Evolutionary conservation across 2,888 invertebrate genomes (phyloP).

Genomic region (Eupeodes latifasciatus): DNA sequence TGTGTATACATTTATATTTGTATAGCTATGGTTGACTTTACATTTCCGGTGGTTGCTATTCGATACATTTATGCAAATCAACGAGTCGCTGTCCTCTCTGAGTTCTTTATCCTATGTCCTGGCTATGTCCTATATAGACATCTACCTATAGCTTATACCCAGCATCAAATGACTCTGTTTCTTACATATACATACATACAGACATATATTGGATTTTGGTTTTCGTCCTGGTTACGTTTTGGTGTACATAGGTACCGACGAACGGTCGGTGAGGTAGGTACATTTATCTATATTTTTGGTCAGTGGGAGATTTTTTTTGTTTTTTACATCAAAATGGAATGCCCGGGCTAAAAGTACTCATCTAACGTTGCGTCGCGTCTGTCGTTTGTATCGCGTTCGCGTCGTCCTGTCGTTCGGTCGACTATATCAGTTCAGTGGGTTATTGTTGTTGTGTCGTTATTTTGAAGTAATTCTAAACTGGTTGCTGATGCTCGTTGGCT

Average conservation of each 20-base stretch:
- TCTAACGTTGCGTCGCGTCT: constrained; percentile 22
- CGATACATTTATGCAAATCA: constrained; percentile 75
- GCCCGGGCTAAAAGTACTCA: not conserved
- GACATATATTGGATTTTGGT: constrained; percentile 61
- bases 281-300: not conserved
- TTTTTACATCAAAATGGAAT: not conserved
- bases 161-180: constrained; percentile 41
- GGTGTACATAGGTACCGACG: not conserved
- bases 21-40: constrained; percentile 58
- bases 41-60: constrained; percentile 71
- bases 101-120: constrained; percentile 50
- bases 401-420: constrained; percentile 3
- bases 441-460: constrained; percentile 27
- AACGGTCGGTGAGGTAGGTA: too few species aligned
- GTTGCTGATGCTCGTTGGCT: constrained; percentile 18
- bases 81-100: constrained; percentile 54
- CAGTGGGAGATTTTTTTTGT: not conserved
- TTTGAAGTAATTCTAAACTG: constrained; percentile 63
- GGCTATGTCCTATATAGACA: not conserved
- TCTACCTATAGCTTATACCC: not conserved
- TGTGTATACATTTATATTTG: not conserved
- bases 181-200: not conserved
- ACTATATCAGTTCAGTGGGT: not conserved
- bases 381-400: not conserved
- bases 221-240: constrained; percentile 47